Conservation (phyloP, 2,113 vertebrate species). For the Pachyramphus minor region DNA sequence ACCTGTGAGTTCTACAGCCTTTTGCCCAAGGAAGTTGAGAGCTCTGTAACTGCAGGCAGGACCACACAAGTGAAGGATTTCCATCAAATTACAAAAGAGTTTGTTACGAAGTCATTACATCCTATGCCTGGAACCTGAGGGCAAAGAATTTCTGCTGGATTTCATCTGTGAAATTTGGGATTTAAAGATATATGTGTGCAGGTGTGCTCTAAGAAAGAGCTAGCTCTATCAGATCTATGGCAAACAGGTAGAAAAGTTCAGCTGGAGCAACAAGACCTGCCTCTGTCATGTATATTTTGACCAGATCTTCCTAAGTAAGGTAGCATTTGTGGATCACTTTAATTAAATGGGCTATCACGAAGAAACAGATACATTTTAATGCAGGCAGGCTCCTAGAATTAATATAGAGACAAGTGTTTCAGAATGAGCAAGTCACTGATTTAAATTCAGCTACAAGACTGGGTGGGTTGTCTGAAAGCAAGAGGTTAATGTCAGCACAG, state of each 20-base stretch:
- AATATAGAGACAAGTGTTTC: background rate
- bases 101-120: background rate
- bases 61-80: background rate
- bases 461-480: background rate
- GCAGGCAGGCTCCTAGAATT: background rate
- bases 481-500: constrained; percentile 37
- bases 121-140: background rate
- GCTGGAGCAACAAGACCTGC: background rate
- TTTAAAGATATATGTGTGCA: background rate
- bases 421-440: background rate
- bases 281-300: background rate
- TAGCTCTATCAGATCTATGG: background rate
- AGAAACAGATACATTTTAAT: background rate
- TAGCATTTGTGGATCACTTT: background rate
- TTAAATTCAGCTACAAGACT: background rate
- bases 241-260: background rate
- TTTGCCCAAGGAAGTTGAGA: background rate
- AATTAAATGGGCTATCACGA: background rate
- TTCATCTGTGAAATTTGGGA: background rate
- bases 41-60: background rate
- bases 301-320: background rate
- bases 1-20: background rate
- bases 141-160: background rate
- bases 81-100: background rate
- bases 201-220: background rate